Percentiles rank a stretch among this genome's conserved stretches.
These are phyloP conservation scores for Drosophila bipectinata DNA, from an alignment of 1,140 invertebrate genomes.

Conservation along the genomic window DNA sequence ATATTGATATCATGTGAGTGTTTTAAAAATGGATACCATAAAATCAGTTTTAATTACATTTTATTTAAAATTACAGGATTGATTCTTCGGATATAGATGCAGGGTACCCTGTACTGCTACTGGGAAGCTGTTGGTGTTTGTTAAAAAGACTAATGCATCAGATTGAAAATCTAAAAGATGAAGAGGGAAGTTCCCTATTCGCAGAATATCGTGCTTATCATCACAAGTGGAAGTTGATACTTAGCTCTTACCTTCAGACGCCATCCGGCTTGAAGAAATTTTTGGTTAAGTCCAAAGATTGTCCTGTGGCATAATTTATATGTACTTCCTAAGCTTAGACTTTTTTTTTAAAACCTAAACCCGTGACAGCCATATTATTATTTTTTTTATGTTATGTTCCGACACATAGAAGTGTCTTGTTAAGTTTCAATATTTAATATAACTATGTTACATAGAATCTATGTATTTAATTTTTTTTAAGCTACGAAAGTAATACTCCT, in stretches of 20 bases:
- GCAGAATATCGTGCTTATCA: slow-evolving; percentile 32
- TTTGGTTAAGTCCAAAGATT: slow-evolving; percentile 6
- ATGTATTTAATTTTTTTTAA: background rate
- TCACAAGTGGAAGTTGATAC: slow-evolving; percentile 44
- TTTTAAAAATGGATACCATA: background rate
- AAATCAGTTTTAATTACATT: background rate
- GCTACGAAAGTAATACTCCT: background rate
- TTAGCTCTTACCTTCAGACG: slow-evolving; percentile 35
- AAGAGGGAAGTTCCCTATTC: slow-evolving; percentile 18
- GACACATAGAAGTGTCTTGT: background rate
- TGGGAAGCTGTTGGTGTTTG: slow-evolving; percentile 19
- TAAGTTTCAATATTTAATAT: background rate
- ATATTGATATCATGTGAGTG: slow-evolving; percentile 44
- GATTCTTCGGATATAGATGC: slow-evolving; percentile 3
- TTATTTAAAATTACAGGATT: background rate
- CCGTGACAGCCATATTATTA: too few relatives aligned
- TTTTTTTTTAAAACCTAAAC: background rate
- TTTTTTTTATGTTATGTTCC: background rate
- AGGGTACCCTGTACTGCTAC: slow-evolving; percentile 17
- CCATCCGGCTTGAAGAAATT: slow-evolving; percentile 19
- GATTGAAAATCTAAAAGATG: slow-evolving; percentile 8
- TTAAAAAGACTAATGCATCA: slow-evolving; percentile 27
- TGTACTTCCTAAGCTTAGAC: background rate
- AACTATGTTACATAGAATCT: background rate
- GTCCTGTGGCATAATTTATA: background rate